A percentile compares a stretch with the other conserved stretches of the same genome.
Conservation (phyloP, 2,113 vertebrate genomes). For the Plectropomus leopardus region DNA sequence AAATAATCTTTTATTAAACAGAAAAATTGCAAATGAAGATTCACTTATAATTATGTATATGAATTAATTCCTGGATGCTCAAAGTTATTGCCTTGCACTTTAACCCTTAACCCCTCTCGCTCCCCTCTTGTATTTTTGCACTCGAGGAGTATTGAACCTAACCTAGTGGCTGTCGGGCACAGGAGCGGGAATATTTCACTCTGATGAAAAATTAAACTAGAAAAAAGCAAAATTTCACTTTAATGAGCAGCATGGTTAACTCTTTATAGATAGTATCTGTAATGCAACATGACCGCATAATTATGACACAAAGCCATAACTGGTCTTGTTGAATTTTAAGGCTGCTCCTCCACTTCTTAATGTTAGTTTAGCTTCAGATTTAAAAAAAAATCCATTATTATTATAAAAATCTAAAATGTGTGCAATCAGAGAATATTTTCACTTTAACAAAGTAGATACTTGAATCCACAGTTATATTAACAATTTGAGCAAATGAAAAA, state of each 20-base stretch:
- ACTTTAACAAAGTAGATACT: conserved; percentile 81
- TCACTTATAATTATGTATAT: conserved; percentile 69
- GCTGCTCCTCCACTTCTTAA: conserved; percentile 66
- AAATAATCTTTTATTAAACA: conserved; percentile 75
- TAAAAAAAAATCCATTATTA: conserved; percentile 58
- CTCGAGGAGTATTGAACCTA: conserved; percentile 77
- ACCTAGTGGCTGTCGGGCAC: conserved; percentile 59
- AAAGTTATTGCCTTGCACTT: conserved; percentile 84
- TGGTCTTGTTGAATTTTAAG: conserved; percentile 65
- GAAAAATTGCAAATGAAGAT: conserved; percentile 68
- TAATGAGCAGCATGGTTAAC: conserved; percentile 63
- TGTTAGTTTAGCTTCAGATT: conserved; percentile 62
- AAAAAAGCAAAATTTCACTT: conserved; percentile 53
- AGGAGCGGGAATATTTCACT: conserved; percentile 59
- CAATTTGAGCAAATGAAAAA: conserved; percentile 71
- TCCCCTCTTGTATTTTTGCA: conserved; percentile 83
- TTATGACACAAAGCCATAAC: conserved; percentile 81
- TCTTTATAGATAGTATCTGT: conserved; percentile 53
- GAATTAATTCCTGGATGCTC: conserved; percentile 73
- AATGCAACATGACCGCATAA: conserved; percentile 50
- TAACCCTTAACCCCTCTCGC: conserved; percentile 75
- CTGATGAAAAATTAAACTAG: conserved; percentile 53
- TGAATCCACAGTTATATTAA: conserved; percentile 80
- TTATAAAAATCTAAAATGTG: conserved; percentile 67
- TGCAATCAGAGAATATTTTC: conserved; percentile 80